Percentiles rank a stretch among this genome's conserved stretches.
phyloP scores from a whole-genome alignment of 2,113 vertebrate genomes.

The Labeo catla region DNA sequence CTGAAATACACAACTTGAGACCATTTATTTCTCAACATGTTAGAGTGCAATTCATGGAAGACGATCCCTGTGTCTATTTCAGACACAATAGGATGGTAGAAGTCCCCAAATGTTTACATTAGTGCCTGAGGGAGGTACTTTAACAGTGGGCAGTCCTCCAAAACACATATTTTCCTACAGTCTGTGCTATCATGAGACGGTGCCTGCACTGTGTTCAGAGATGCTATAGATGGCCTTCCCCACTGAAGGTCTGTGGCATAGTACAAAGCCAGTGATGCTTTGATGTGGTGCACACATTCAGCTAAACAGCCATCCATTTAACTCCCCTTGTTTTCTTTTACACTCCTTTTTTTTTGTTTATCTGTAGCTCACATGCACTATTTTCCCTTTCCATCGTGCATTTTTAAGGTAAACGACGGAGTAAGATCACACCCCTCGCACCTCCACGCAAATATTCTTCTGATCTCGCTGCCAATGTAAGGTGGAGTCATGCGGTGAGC shows the following conservation, averaged over 20 bases:
- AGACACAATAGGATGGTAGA: slow-evolving; percentile 58
- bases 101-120: slow-evolving; percentile 61
- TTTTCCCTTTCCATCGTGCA: slow-evolving; percentile 31
- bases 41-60: slow-evolving; percentile 57
- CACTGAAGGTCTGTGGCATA: slow-evolving; percentile 50
- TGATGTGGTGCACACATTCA: slow-evolving; percentile 42
- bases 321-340: slow-evolving; percentile 39
- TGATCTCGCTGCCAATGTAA: slow-evolving; percentile 19
- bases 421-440: slow-evolving; percentile 17
- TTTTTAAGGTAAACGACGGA: slow-evolving; percentile 6
- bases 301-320: slow-evolving; percentile 10
- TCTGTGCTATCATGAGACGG: slow-evolving; percentile 62
- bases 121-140: slow-evolving; percentile 59
- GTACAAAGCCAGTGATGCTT: slow-evolving; percentile 32
- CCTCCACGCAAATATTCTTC: slow-evolving; percentile 32
- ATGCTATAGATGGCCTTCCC: slow-evolving; percentile 56
- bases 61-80: slow-evolving; percentile 50
- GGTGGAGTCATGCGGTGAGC: slow-evolving; percentile 20
- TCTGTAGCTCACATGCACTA: slow-evolving; percentile 19
- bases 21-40: not conserved
- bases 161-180: slow-evolving; percentile 68
- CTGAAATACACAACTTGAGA: not conserved
- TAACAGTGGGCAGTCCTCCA: slow-evolving; percentile 62
- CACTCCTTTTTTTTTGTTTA: slow-evolving; percentile 26
- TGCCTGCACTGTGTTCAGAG: slow-evolving; percentile 64